Evolutionary conservation across 2,113 vertebrate genomes (phyloP).

Genomic region (Mionectes macconnelli): DNA sequence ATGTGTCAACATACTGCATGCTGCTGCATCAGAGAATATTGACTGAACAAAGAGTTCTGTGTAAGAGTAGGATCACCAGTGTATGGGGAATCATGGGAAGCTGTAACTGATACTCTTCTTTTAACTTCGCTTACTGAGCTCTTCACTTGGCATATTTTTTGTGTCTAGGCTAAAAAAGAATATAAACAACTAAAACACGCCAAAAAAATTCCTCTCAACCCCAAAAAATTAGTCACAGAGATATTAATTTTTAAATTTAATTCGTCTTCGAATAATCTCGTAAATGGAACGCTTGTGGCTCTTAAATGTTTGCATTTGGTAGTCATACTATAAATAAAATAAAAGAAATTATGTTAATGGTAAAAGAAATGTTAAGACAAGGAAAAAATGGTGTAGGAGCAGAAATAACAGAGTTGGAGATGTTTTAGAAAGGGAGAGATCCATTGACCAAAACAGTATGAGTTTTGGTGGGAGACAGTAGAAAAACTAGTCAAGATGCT

Average conservation of each 20-base stretch:
- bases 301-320: neutral
- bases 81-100: neutral
- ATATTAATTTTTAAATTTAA: neutral
- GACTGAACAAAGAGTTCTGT: neutral
- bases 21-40: neutral
- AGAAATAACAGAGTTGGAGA: neutral
- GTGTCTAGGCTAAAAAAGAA: neutral
- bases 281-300: neutral
- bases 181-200: neutral
- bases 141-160: neutral
- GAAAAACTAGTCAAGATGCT: neutral
- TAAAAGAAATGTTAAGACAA: neutral
- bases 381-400: neutral
- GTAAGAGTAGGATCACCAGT: neutral
- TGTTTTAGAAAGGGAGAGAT: neutral
- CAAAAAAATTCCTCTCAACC: neutral
- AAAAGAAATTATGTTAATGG: neutral
- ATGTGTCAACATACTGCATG: neutral
- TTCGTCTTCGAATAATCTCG: neutral
- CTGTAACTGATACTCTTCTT: neutral
- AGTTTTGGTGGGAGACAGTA: neutral
- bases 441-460: neutral
- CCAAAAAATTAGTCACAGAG: neutral
- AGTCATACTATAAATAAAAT: neutral
- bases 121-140: neutral